phyloP scores from a whole-genome alignment of 2,113 vertebrate genomes.

The Tapirus terrestris region DNA sequence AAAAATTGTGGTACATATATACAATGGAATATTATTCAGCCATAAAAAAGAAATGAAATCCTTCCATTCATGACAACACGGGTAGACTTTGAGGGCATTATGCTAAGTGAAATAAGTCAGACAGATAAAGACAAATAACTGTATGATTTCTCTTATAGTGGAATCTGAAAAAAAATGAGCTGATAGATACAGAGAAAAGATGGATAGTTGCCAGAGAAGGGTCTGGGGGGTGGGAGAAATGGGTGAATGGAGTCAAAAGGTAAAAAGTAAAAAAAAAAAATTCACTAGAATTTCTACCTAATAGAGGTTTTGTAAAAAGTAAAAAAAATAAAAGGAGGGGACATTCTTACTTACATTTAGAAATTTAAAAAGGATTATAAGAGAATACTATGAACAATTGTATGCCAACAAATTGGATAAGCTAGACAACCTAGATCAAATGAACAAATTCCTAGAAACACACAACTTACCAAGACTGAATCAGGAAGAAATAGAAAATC shows the following conservation, averaged over 20 bases:
- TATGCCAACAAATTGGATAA: neutral
- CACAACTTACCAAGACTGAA: neutral
- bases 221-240: neutral
- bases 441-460: neutral
- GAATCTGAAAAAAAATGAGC: neutral
- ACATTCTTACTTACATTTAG: neutral
- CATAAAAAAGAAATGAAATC: neutral
- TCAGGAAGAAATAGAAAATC: neutral
- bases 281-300: neutral
- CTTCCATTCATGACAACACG: neutral
- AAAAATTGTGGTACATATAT: neutral
- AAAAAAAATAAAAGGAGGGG: neutral
- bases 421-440: neutral
- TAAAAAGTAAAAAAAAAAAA: neutral
- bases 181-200: neutral
- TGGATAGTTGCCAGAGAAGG: neutral
- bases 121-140: neutral
- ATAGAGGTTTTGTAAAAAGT: neutral
- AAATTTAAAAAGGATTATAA: neutral
- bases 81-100: neutral
- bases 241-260: neutral
- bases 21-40: neutral
- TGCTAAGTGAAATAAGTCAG: neutral
- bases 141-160: neutral
- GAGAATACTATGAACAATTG: neutral